These are phyloP conservation scores for Lethrus apterus DNA, from an alignment of 1,140 invertebrate genomes.

Conservation along the genomic window DNA sequence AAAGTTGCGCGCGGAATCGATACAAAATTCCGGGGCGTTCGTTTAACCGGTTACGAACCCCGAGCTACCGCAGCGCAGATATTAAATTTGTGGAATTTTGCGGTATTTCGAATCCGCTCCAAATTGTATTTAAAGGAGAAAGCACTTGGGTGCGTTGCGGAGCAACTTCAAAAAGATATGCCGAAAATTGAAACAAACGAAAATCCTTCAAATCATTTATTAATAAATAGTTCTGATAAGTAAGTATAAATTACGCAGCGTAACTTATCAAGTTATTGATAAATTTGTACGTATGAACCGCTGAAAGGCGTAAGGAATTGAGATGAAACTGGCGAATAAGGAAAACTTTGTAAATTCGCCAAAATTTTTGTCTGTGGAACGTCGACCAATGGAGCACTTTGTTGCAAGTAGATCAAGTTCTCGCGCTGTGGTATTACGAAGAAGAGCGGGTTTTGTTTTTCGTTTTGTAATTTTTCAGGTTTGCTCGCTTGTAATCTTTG, in stretches of 20 bases:
- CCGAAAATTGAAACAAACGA: too few species aligned
- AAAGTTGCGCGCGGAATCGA: slow-evolving; percentile 2
- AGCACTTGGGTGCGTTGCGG: too few species aligned
- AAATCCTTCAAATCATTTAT: too few species aligned
- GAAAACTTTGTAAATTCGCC: slow-evolving; percentile 11
- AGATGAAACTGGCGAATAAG: background rate
- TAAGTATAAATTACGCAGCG: slow-evolving; percentile 1
- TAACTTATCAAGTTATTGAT: too few species aligned
- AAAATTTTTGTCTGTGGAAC: slow-evolving; percentile 13
- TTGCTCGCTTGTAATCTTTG: slow-evolving; percentile 8
- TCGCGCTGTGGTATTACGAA: slow-evolving; percentile 18
- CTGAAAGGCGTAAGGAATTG: background rate
- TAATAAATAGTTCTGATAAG: slow-evolving; percentile 5
- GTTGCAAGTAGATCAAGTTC: slow-evolving; percentile 16
- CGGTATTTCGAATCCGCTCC: slow-evolving; percentile 17
- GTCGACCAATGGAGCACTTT: slow-evolving; percentile 14
- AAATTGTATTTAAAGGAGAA: slow-evolving; percentile 17
- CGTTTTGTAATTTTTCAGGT: slow-evolving; percentile 16
- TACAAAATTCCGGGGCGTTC: slow-evolving; percentile 17
- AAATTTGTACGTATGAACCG: slow-evolving; percentile 3
- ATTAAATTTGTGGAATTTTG: slow-evolving; percentile 33
- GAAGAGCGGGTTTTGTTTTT: background rate
- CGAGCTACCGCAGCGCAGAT: slow-evolving; percentile 24
- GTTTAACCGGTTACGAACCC: slow-evolving; percentile 19
- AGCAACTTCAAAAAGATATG: too few species aligned